Evolutionary conservation across 2,797 vertebrate genomes (phyloP).

Genomic region (Poeciliopsis gracilis): DNA sequence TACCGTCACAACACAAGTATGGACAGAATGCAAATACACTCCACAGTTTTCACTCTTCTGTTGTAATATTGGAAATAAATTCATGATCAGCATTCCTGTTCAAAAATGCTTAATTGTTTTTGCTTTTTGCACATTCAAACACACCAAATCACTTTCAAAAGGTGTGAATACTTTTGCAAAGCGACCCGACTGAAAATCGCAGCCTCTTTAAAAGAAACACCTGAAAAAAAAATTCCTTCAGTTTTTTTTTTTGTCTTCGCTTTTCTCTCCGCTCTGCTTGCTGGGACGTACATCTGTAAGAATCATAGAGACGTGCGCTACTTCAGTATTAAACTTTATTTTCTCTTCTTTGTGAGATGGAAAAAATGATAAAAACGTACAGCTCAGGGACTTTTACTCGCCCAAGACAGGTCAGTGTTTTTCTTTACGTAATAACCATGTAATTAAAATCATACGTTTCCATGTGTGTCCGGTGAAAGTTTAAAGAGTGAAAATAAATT

Average conservation of each 20-base stretch:
- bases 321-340: conserved; percentile 85
- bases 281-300: background rate
- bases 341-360: conserved; percentile 84
- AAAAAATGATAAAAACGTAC: conserved; percentile 85
- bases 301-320: conserved; percentile 32
- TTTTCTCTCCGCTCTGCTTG: background rate
- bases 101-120: background rate
- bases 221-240: too few species aligned
- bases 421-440: conserved; percentile 80
- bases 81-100: background rate
- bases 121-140: background rate
- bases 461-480: conserved; percentile 82
- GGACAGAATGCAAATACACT: background rate
- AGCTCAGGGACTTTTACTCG: conserved; percentile 79
- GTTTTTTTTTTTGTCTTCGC: too few species aligned
- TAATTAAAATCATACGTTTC: conserved; percentile 82
- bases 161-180: background rate
- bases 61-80: background rate
- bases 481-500: conserved; percentile 89
- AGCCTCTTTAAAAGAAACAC: background rate
- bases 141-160: background rate
- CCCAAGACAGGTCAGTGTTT: conserved; percentile 85
- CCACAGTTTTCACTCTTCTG: background rate
- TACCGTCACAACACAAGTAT: background rate
- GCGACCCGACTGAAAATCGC: background rate